Percentiles rank a stretch among this genome's conserved stretches.
Evolutionary conservation across 1,140 invertebrate species (phyloP).

Genomic region (Drosophila sulfurigaster): DNA sequence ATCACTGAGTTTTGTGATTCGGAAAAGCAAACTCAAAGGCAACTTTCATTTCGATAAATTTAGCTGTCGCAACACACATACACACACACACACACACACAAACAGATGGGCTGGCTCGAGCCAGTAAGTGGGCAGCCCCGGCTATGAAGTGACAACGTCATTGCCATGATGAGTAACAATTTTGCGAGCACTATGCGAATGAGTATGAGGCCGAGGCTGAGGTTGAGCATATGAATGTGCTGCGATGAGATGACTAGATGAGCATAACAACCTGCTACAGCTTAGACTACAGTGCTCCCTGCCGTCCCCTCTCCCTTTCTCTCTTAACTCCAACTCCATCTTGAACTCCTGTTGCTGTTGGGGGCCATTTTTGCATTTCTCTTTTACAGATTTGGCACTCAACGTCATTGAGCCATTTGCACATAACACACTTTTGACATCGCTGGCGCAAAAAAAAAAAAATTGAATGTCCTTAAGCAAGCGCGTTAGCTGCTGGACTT

Average conservation of each 20-base stretch:
- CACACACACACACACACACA: neutral
- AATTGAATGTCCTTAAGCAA: neutral
- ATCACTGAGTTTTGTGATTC: constrained; percentile 9
- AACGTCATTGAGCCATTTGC: constrained; percentile 57
- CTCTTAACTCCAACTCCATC: neutral
- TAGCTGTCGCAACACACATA: constrained; percentile 16
- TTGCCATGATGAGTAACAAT: constrained; percentile 19
- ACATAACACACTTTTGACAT: constrained; percentile 46
- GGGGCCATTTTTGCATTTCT: constrained; percentile 50
- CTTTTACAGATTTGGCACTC: constrained; percentile 54
- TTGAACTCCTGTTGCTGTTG: neutral
- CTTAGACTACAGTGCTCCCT: neutral
- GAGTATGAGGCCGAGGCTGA: neutral
- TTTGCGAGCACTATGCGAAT: constrained; percentile 1
- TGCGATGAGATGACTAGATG: neutral
- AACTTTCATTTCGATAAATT: constrained; percentile 48
- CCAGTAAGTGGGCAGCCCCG: constrained; percentile 20
- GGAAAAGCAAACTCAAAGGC: constrained; percentile 36
- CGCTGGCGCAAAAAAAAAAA: neutral
- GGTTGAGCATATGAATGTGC: neutral
- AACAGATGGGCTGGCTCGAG: neutral
- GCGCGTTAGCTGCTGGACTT: neutral
- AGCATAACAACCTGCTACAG: constrained; percentile 11
- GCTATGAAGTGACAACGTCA: constrained; percentile 31
- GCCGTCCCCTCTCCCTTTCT: too few species aligned